Evolutionary conservation across 2,888 invertebrate species (phyloP).

Genomic region (Acleris emargana): DNA sequence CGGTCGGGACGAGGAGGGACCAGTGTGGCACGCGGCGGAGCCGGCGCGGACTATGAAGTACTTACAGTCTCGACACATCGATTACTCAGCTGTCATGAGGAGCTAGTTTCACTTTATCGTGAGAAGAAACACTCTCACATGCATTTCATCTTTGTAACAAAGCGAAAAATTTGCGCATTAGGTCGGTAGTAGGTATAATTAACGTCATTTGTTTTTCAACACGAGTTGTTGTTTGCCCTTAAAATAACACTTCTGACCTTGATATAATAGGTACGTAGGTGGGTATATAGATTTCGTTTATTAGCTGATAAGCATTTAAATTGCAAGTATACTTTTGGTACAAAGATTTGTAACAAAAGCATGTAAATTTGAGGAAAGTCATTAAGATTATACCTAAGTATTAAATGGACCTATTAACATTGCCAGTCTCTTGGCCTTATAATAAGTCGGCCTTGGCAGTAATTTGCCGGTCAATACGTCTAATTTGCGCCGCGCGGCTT

Average conservation of each 20-base stretch:
- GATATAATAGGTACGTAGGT: conserved; percentile 4
- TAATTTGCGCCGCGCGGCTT: conserved; percentile 78
- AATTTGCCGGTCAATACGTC: conserved; percentile 57
- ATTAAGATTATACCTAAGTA: conserved; percentile 1
- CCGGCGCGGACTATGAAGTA: conserved; percentile 36
- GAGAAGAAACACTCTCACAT: conserved; percentile 38
- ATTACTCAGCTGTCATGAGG: conserved; percentile 36
- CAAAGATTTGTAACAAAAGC: neutral
- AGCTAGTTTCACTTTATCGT: conserved; percentile 39
- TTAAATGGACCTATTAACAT: conserved; percentile 15
- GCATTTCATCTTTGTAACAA: neutral
- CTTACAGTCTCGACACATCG: conserved; percentile 29
- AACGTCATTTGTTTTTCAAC: conserved; percentile 35
- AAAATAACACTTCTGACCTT: conserved; percentile 27
- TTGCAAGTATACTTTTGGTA: neutral
- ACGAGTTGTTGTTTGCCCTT: conserved; percentile 23
- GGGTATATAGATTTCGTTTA: conserved; percentile 2
- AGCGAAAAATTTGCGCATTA: conserved; percentile 15
- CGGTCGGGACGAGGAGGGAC: conserved; percentile 22
- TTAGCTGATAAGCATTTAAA: conserved; percentile 15
- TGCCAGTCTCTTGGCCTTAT: conserved; percentile 18
- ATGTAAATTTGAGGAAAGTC: conserved; percentile 7
- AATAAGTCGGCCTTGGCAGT: conserved; percentile 55
- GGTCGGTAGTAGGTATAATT: conserved; percentile 4
- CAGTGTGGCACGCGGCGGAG: conserved; percentile 39